phyloP scores from a whole-genome alignment of 2,113 vertebrate species.

The Notothenia coriiceps region DNA sequence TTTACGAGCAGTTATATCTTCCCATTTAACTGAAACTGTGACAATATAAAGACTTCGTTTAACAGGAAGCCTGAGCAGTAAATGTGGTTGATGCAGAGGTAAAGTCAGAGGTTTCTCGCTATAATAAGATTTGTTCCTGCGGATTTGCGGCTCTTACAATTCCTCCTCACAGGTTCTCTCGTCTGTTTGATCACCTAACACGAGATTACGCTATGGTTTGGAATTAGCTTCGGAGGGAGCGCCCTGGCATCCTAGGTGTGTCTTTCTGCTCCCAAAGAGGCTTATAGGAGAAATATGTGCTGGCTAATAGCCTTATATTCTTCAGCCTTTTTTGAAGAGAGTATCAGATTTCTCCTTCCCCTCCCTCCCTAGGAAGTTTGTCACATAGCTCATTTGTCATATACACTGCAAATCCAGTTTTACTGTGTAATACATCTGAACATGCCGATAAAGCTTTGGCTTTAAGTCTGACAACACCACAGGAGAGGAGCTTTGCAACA shows the following conservation, averaged over 20 bases:
- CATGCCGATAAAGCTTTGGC: conserved; percentile 61
- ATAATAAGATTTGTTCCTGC: conserved; percentile 84
- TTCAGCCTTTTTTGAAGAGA: conserved; percentile 49
- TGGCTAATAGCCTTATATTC: conserved; percentile 82
- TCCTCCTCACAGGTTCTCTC: conserved; percentile 77
- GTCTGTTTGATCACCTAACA: conserved; percentile 85
- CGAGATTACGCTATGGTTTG: conserved; percentile 76
- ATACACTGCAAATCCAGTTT: conserved; percentile 76
- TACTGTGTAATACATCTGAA: conserved; percentile 76
- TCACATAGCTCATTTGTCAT: conserved; percentile 74
- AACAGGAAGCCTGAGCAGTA: conserved; percentile 47
- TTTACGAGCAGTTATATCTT: conserved; percentile 52
- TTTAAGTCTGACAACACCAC: conserved; percentile 65
- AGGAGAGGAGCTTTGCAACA: conserved; percentile 72
- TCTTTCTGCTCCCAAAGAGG: conserved; percentile 80
- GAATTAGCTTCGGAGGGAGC: conserved; percentile 81
- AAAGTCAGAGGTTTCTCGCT: conserved; percentile 65
- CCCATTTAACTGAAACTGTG: conserved; percentile 45
- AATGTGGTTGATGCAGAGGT: conserved; percentile 51
- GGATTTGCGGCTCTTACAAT: conserved; percentile 81
- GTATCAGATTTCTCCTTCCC: conserved; percentile 72
- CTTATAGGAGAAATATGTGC: conserved; percentile 80
- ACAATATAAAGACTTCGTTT: conserved; percentile 61
- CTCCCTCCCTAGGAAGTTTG: conserved; percentile 67
- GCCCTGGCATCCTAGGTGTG: conserved; percentile 81